Base-by-base conservation (phyloP, 2,113 vertebrate genomes). In the Nycticryphes semicollaris region DNA sequence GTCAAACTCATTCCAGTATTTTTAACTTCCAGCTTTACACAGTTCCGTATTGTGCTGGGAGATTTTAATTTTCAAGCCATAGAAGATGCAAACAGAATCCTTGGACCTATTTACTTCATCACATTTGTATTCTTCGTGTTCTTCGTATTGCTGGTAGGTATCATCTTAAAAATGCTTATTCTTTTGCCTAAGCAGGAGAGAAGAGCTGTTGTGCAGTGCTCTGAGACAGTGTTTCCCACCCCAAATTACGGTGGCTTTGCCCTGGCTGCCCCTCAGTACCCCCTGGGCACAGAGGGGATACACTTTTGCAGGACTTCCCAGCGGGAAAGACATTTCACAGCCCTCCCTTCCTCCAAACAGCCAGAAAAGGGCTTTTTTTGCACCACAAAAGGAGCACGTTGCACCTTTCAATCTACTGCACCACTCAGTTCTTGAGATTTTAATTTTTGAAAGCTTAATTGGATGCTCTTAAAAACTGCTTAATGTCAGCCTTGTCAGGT, bases 21-120 rank as follows among this genome's bases (percentile, higher is more conserved):
- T 91, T 94, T 77, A 35, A 48, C 64, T 89, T 48, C 79, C 95
- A 98, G 98, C 91, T 98, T 98, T 86, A 89, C 98, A 16, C 98
- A 98, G 69, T 98, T 98, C 54, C 98, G 97, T 39, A 98, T 98
- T 57, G 70, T 98, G 82, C 97, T 98, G 72, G 98, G 98, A 89
- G 98, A 98, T 96, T 98, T 98, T 87, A 85, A 98, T 85, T 98
- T 98, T 91, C 92, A 95, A 53, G 83, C 86, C 54, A 95, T 97
- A 92, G 97, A 98, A 83, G 93, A 96, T 64, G 97, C 96, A 82
- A 94, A 89, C 78, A 92, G 82, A 84, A 87, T 98, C 87, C 94
- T 98, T 89, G 98, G 98, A 62, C 98, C 98, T 27, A 84, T 98
- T 97, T 98, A 98, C 87, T 98, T 98, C 96, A 97, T 98, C 88